These are phyloP conservation scores for Sebastes dallii DNA, from an alignment of 2,797 vertebrate genomes.

Conservation along the genomic window DNA sequence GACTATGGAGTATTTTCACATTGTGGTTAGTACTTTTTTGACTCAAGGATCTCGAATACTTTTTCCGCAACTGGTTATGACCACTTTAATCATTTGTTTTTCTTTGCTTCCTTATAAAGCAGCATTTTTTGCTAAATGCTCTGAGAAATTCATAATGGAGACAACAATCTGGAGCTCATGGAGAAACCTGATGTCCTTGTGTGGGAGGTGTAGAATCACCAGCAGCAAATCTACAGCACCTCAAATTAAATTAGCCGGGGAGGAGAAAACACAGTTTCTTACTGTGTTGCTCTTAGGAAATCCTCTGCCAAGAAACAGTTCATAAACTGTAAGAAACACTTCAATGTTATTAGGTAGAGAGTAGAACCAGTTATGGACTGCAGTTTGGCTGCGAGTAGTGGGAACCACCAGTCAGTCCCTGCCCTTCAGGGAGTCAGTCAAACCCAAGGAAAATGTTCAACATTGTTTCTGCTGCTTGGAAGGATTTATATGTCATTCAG, in stretches of 20 bases:
- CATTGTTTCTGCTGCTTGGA: neutral
- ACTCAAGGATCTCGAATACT: neutral
- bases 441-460: neutral
- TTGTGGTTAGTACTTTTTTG: neutral
- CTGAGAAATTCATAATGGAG: neutral
- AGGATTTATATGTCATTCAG: neutral
- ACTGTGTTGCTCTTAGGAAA: neutral
- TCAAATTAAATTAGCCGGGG: neutral
- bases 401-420: neutral
- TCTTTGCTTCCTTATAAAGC: neutral
- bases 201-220: slow-evolving; percentile 14
- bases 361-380: neutral
- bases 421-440: neutral
- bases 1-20: neutral
- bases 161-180: neutral
- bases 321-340: neutral
- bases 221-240: slow-evolving; percentile 2
- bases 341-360: neutral
- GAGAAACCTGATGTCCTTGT: slow-evolving; percentile 1
- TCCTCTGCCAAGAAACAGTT: neutral
- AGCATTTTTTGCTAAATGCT: neutral
- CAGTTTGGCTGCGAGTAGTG: neutral
- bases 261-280: neutral
- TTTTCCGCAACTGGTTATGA: neutral
- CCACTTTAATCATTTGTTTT: neutral